Evolutionary conservation across 2,113 vertebrate species (phyloP).

Genomic region (Theropithecus gelada): DNA sequence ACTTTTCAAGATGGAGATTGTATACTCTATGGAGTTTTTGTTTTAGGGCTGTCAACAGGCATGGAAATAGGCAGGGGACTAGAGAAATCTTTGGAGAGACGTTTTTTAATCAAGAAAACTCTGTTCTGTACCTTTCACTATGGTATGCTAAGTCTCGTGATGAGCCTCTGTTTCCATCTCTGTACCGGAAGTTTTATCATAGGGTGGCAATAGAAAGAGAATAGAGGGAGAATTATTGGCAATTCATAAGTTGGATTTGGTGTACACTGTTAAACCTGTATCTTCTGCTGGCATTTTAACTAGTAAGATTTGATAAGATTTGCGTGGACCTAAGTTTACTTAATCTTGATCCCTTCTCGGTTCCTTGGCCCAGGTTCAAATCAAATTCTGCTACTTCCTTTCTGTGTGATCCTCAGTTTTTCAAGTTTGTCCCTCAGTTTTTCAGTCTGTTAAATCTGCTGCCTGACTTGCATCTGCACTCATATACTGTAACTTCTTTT

Average conservation of each 20-base stretch:
- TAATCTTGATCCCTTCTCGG: not conserved
- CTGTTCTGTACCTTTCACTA: not conserved
- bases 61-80: not conserved
- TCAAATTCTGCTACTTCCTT: slow-evolving; percentile 1
- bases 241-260: not conserved
- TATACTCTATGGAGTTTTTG: slow-evolving; percentile 24
- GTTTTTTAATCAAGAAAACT: slow-evolving; percentile 33
- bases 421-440: not conserved
- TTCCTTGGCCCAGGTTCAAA: slow-evolving; percentile 10
- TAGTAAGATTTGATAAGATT: slow-evolving; percentile 2
- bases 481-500: not conserved
- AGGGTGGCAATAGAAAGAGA: not conserved
- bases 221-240: not conserved
- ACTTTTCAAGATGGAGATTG: slow-evolving; percentile 23
- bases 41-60: not conserved
- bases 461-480: not conserved
- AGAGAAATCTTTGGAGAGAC: not conserved
- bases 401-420: not conserved
- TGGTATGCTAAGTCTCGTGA: not conserved
- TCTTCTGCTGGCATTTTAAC: not conserved
- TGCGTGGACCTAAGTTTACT: not conserved
- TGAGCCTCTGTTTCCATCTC: not conserved
- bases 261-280: not conserved
- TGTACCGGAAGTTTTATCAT: not conserved
- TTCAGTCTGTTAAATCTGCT: not conserved